phyloP scores from a whole-genome alignment of 2,888 invertebrate species.

The Asteroscopus sphinx region DNA sequence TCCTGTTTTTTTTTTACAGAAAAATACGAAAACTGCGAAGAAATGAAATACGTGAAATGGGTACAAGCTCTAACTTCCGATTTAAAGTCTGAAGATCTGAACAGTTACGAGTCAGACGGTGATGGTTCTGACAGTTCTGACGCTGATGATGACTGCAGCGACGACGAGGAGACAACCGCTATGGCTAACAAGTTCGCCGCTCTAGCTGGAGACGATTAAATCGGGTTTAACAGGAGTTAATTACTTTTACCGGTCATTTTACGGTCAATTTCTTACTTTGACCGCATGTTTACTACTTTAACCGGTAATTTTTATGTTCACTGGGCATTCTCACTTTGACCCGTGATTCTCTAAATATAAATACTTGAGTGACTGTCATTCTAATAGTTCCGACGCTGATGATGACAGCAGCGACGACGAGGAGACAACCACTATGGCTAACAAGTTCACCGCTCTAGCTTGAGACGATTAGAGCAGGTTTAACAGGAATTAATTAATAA shows the following conservation, averaged over 20 bases:
- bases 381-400: too few species aligned
- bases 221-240: neutral
- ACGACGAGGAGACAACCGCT: constrained; percentile 60
- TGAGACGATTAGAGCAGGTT: too few species aligned
- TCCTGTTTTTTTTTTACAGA: constrained; percentile 76
- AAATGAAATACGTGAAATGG: constrained; percentile 91
- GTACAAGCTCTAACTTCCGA: constrained; percentile 90
- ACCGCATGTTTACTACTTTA: neutral
- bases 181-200: constrained; percentile 86
- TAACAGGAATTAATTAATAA: too few species aligned
- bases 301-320: neutral
- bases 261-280: neutral
- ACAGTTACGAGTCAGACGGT: constrained; percentile 38
- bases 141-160: constrained; percentile 49
- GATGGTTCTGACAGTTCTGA: constrained; percentile 56
- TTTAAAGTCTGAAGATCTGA: constrained; percentile 54
- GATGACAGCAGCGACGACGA: too few species aligned
- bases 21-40: constrained; percentile 90
- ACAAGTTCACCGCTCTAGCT: too few species aligned
- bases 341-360: too few species aligned
- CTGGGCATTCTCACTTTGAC: too few species aligned
- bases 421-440: too few species aligned
- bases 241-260: neutral
- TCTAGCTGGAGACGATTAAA: constrained; percentile 65
- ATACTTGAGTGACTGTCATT: too few species aligned